Evolutionary conservation across 2,888 invertebrate genomes (phyloP).

Genomic region (Plusia festucae): DNA sequence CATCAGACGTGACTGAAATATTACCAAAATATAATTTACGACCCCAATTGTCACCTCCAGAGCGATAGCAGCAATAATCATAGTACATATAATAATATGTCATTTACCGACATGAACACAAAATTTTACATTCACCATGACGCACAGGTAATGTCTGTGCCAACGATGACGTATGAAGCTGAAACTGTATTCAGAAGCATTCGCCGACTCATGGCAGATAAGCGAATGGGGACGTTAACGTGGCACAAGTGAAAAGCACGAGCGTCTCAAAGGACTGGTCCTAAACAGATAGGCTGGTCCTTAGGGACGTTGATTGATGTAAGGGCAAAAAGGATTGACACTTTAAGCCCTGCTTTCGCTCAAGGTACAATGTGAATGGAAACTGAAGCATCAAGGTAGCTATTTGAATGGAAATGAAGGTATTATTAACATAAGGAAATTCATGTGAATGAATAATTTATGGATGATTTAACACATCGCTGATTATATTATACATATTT

Average conservation of each 20-base stretch:
- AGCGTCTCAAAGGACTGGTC: slow-evolving; percentile 16
- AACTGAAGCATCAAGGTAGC: slow-evolving; percentile 8
- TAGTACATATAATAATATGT: slow-evolving; percentile 19
- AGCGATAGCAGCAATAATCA: slow-evolving; percentile 45
- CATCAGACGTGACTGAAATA: slow-evolving; percentile 14
- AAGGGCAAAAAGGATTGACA: slow-evolving; percentile 38
- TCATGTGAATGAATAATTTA: not conserved
- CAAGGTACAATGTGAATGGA: slow-evolving; percentile 16
- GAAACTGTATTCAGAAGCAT: slow-evolving; percentile 73
- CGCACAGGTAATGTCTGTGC: slow-evolving; percentile 72
- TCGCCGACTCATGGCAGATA: slow-evolving; percentile 78
- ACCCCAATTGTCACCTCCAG: slow-evolving; percentile 34
- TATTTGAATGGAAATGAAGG: slow-evolving; percentile 22
- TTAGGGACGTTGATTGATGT: slow-evolving; percentile 54
- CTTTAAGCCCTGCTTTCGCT: slow-evolving; percentile 19
- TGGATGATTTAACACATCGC: not conserved
- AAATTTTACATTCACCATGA: slow-evolving; percentile 54
- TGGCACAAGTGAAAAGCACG: slow-evolving; percentile 44
- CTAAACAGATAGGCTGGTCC: slow-evolving; percentile 23
- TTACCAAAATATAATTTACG: slow-evolving; percentile 41
- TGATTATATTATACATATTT: slow-evolving; percentile 8
- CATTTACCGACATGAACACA: slow-evolving; percentile 44
- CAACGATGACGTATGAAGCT: slow-evolving; percentile 75
- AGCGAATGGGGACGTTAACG: slow-evolving; percentile 71
- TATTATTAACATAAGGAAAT: not conserved